Evolutionary conservation across 1,140 invertebrate species (phyloP).

Genomic region (Pachypsylla venusta): DNA sequence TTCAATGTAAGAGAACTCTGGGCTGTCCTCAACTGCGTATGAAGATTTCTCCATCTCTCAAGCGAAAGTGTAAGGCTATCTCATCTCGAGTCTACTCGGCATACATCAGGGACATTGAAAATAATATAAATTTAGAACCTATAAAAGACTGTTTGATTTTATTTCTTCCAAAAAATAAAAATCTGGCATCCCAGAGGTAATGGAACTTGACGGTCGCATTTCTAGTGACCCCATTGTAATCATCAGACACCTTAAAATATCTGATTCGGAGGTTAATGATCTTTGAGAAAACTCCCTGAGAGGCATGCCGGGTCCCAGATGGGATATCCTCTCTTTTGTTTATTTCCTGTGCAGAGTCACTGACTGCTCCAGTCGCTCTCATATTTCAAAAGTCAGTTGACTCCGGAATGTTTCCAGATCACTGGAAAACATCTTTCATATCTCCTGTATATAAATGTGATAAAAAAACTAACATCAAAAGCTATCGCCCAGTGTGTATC

Average conservation of each 20-base stretch:
- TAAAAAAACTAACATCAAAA: background rate
- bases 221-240: background rate
- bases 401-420: background rate
- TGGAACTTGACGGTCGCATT: background rate
- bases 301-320: background rate
- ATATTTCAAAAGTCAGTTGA: background rate
- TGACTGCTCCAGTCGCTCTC: background rate
- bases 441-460: background rate
- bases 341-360: background rate
- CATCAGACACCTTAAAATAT: background rate
- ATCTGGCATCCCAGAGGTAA: background rate
- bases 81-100: background rate
- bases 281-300: background rate
- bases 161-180: background rate
- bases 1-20: background rate
- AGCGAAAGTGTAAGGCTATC: background rate
- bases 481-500: too few relatives aligned
- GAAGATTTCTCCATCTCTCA: background rate
- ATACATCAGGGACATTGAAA: background rate
- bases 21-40: background rate
- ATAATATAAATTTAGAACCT: background rate
- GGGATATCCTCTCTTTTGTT: background rate
- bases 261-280: background rate
- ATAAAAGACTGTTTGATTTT: background rate
- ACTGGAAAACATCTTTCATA: background rate